phyloP scores from a whole-genome alignment of 1,140 invertebrate genomes.

The Ephestia elutella region DNA sequence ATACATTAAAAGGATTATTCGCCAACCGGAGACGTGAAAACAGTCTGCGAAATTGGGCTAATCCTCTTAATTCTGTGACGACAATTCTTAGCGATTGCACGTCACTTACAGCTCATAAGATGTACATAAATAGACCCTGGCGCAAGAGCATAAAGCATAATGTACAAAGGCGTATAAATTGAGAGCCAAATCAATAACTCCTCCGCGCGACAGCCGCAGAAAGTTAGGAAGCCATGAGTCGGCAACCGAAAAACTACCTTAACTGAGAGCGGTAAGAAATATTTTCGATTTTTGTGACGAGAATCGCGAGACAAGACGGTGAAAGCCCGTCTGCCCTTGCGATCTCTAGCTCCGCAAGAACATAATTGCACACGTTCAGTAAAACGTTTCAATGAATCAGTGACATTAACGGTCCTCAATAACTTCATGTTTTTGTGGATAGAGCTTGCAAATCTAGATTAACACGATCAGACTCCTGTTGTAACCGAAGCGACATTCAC shows the following conservation, averaged over 20 bases:
- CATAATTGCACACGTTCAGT: slow-evolving; percentile 56
- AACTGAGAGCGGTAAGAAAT: slow-evolving; percentile 33
- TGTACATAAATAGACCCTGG: slow-evolving; percentile 19
- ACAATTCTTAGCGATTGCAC: slow-evolving; percentile 18
- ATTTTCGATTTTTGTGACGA: slow-evolving; percentile 34
- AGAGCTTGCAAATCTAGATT: slow-evolving; percentile 16
- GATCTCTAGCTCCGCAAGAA: slow-evolving; percentile 62
- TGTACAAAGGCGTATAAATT: slow-evolving; percentile 31
- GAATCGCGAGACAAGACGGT: slow-evolving; percentile 46
- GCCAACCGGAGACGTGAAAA: slow-evolving; percentile 23
- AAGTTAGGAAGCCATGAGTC: slow-evolving; percentile 38
- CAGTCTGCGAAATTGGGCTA: slow-evolving; percentile 31
- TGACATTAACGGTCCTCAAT: slow-evolving; percentile 34
- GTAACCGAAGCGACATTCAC: neutral
- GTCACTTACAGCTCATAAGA: slow-evolving; percentile 19
- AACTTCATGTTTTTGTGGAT: slow-evolving; percentile 24
- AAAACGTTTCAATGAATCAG: slow-evolving; percentile 54
- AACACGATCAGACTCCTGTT: slow-evolving; percentile 10
- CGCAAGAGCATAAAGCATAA: slow-evolving; percentile 23
- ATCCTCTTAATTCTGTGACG: slow-evolving; percentile 26
- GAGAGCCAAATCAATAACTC: slow-evolving; percentile 56
- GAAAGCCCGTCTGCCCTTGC: slow-evolving; percentile 66
- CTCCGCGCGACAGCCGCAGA: slow-evolving; percentile 40
- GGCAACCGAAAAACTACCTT: slow-evolving; percentile 43
- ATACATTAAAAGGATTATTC: slow-evolving; percentile 32